Conservation (phyloP, 2,113 vertebrate genomes). For the Rana temporaria region DNA sequence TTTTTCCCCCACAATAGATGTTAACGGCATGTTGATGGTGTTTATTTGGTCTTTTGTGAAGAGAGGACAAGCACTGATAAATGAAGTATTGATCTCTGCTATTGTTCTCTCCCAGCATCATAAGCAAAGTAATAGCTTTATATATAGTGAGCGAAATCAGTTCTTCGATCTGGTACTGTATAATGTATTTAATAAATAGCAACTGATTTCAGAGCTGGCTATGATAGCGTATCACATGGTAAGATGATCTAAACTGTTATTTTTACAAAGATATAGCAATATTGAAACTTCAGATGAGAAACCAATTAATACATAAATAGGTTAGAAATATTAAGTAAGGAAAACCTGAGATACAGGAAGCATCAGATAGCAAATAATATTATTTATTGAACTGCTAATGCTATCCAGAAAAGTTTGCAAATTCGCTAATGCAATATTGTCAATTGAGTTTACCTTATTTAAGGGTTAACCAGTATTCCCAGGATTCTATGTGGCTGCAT, state of each 20-base stretch:
- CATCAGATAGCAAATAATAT: too few relatives aligned
- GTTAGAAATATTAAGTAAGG: too few relatives aligned
- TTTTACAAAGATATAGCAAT: not conserved
- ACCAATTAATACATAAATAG: not conserved
- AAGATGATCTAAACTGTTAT: constrained; percentile 15
- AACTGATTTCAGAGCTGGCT: constrained; percentile 31
- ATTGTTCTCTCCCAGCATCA: constrained; percentile 53
- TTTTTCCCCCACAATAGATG: constrained; percentile 43
- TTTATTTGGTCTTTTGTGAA: constrained; percentile 56
- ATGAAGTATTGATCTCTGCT: constrained; percentile 55
- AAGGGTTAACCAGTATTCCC: too few relatives aligned
- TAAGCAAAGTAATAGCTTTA: constrained; percentile 58
- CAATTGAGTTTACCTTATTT: too few relatives aligned
- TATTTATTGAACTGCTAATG: too few relatives aligned
- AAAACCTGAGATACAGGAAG: too few relatives aligned
- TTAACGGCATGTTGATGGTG: constrained; percentile 52
- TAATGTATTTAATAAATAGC: constrained; percentile 54
- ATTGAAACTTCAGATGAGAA: not conserved
- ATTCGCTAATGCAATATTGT: too few relatives aligned
- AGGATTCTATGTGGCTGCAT: too few relatives aligned
- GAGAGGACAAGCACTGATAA: constrained; percentile 55
- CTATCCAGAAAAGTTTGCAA: too few relatives aligned
- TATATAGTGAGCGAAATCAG: constrained; percentile 55
- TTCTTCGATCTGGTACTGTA: constrained; percentile 54
- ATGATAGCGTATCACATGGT: constrained; percentile 1